Evolutionary conservation across 2,113 vertebrate species (phyloP).

Genomic region (Larimichthys polyactis): DNA sequence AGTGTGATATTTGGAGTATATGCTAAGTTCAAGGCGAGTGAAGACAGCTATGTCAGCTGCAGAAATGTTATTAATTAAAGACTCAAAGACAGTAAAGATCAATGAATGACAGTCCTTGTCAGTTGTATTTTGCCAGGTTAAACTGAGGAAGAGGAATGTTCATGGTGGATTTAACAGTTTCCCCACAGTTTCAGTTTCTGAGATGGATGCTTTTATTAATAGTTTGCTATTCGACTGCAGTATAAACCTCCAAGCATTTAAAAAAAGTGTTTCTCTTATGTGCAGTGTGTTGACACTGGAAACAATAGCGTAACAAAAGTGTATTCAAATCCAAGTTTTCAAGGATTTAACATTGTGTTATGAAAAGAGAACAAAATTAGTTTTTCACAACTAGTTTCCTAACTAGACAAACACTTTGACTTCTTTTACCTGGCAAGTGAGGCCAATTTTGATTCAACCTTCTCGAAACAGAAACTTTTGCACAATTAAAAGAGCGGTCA

Average conservation of each 20-base stretch:
- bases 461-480: slow-evolving; percentile 2
- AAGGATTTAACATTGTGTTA: background rate
- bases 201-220: background rate
- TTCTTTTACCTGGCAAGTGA: background rate
- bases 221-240: background rate
- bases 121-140: slow-evolving; percentile 22
- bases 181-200: background rate
- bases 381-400: background rate
- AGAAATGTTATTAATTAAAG: slow-evolving; percentile 1
- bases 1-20: background rate
- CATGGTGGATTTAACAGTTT: background rate
- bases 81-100: slow-evolving; percentile 14
- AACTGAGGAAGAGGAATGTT: slow-evolving; percentile 13
- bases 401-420: background rate
- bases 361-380: background rate
- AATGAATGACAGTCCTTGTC: slow-evolving; percentile 17
- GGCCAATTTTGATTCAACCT: background rate
- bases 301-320: background rate
- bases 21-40: background rate
- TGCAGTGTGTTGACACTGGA: background rate
- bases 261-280: background rate
- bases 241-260: background rate
- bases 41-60: background rate
- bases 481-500: slow-evolving; percentile 41
- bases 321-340: slow-evolving; percentile 9